phyloP scores from a whole-genome alignment of 2,888 invertebrate genomes.

The Pyrocoelia pectoralis region DNA sequence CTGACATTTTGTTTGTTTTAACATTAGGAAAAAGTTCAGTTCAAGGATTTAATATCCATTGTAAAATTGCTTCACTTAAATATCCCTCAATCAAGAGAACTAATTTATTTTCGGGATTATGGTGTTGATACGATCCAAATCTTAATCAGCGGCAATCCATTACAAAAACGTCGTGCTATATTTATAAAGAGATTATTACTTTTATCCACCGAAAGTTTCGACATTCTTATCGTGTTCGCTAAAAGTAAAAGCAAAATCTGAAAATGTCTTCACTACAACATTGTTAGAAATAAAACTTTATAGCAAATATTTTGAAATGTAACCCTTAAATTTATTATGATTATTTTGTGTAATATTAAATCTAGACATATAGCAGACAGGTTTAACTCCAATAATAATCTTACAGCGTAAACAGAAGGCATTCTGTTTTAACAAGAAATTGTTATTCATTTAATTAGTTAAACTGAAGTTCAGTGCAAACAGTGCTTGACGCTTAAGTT shows the following conservation, averaged over 20 bases:
- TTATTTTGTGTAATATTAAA: constrained; percentile 49
- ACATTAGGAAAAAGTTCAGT: too few relatives aligned
- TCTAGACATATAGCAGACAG: constrained; percentile 47
- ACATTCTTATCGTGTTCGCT: neutral
- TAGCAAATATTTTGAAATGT: constrained; percentile 44
- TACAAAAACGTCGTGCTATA: constrained; percentile 3
- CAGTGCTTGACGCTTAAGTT: constrained; percentile 1
- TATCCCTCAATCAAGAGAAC: constrained; percentile 16
- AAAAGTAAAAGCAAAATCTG: constrained; percentile 14
- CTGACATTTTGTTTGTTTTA: too few relatives aligned
- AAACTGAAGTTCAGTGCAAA: constrained; percentile 11
- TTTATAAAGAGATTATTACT: neutral
- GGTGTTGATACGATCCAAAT: constrained; percentile 8
- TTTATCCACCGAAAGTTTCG: neutral
- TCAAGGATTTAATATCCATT: neutral
- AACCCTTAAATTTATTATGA: constrained; percentile 47
- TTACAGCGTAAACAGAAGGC: constrained; percentile 41
- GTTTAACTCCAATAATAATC: constrained; percentile 39
- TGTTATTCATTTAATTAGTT: constrained; percentile 30
- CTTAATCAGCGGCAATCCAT: constrained; percentile 14
- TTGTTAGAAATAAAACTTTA: constrained; percentile 47
- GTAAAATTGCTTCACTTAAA: constrained; percentile 10
- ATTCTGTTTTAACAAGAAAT: constrained; percentile 28
- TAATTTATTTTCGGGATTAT: constrained; percentile 17
- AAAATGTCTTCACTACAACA: constrained; percentile 26